These are phyloP conservation scores for Pristionchus entomophagus DNA, from an alignment of 2,888 invertebrate species.

Conservation along the genomic window DNA sequence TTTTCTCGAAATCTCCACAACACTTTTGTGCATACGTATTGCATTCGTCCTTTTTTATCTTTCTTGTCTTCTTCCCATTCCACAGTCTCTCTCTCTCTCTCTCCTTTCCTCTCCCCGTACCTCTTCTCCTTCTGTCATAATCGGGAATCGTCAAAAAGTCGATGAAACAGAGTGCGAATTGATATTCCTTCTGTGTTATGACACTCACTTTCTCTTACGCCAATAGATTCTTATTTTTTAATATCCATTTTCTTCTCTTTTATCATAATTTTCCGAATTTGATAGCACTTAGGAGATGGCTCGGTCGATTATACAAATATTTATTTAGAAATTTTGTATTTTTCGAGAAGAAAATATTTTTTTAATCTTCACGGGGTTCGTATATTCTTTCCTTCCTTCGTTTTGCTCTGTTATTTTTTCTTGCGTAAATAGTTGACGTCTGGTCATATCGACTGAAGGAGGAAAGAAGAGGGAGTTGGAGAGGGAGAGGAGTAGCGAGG, in stretches of 20 bases:
- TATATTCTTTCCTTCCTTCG: neutral
- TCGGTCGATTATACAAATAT: no score
- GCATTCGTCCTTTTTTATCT: neutral
- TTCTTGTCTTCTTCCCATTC: neutral
- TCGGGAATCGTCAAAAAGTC: conserved; percentile 12
- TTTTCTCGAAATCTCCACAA: neutral
- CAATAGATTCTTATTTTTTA: no score
- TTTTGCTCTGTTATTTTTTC: conserved; percentile 13
- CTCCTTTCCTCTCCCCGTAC: neutral
- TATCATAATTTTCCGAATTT: neutral
- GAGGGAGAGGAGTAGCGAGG: neutral
- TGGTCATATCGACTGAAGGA: conserved; percentile 27
- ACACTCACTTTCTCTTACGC: neutral
- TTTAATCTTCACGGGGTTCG: no score
- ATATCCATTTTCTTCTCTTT: no score
- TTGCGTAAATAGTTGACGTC: conserved; percentile 26
- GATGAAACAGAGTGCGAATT: conserved; percentile 10
- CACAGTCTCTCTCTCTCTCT: neutral
- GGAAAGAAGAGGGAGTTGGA: neutral
- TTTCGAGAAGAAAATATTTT: no score
- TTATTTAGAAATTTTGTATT: no score
- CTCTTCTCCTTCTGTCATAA: neutral
- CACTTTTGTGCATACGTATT: neutral
- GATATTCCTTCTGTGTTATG: neutral
- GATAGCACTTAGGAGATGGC: neutral